These are phyloP conservation scores for Eledona agricola DNA, from an alignment of 2,888 invertebrate species.

Conservation along the genomic window DNA sequence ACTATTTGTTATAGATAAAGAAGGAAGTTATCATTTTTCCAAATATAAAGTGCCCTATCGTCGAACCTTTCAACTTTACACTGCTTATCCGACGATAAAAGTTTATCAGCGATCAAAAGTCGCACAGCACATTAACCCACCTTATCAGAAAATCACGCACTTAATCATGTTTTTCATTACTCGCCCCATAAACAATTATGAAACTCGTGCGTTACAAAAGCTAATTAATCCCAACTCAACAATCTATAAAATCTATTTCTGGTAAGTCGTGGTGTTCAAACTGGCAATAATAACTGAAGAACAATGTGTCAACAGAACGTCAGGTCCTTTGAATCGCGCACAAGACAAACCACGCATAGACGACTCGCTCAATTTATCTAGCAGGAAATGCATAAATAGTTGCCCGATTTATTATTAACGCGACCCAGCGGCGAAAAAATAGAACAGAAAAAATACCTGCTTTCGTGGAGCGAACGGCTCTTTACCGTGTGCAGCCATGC, in stretches of 20 bases:
- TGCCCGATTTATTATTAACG: constrained; percentile 21
- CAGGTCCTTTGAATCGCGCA: no score
- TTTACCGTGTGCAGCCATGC: constrained; percentile 6
- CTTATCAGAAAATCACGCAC: constrained; percentile 17
- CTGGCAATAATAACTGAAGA: no score
- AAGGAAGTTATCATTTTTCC: constrained; percentile 1
- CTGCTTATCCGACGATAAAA: constrained; percentile 24
- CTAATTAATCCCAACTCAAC: neutral
- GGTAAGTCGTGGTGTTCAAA: neutral
- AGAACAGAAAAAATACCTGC: constrained; percentile 17
- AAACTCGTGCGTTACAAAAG: neutral
- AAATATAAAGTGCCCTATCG: constrained; percentile 25
- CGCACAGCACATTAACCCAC: constrained; percentile 24
- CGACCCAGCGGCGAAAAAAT: constrained; percentile 9
- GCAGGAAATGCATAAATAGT: constrained; percentile 23
- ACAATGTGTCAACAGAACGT: constrained; percentile 6
- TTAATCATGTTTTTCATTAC: constrained; percentile 19
- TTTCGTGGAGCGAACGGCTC: no score
- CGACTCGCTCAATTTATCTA: constrained; percentile 13
- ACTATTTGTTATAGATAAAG: constrained; percentile 16
- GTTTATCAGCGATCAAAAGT: constrained; percentile 32
- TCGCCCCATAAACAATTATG: constrained; percentile 26
- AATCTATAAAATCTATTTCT: neutral
- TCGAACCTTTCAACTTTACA: constrained; percentile 30
- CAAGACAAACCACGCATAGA: no score